Percentiles rank a stretch among this genome's conserved stretches.
Conservation (phyloP, 2,888 invertebrate genomes). For the Cremastinae sp. region DNA sequence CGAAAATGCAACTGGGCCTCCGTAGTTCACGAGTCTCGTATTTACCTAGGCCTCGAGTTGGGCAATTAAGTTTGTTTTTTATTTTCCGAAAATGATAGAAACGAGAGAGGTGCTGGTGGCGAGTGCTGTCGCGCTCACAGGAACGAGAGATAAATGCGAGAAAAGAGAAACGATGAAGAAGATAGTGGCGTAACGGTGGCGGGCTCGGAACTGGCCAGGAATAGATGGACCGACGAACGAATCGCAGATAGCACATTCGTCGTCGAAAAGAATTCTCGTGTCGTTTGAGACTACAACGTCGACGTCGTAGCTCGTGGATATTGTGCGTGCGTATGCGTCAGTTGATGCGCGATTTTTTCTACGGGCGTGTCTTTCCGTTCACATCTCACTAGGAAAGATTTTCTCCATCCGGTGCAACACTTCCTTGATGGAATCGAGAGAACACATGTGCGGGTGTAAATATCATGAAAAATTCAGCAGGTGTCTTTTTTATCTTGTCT, state of each 20-base stretch:
- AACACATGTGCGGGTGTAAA: neutral
- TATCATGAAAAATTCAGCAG: no score
- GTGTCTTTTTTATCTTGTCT: no score
- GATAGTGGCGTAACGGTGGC: slow-evolving; percentile 71
- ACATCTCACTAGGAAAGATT: neutral
- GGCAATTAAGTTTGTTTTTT: slow-evolving; percentile 7
- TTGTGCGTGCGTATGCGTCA: slow-evolving; percentile 57
- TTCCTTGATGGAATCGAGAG: neutral
- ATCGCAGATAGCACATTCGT: slow-evolving; percentile 61
- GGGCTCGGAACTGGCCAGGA: slow-evolving; percentile 76
- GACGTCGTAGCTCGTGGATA: slow-evolving; percentile 55
- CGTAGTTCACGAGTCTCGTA: neutral
- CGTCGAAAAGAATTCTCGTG: slow-evolving; percentile 69
- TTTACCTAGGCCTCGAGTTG: neutral
- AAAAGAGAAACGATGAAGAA: slow-evolving; percentile 51
- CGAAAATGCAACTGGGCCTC: slow-evolving; percentile 1
- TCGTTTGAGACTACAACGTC: slow-evolving; percentile 50
- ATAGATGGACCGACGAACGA: slow-evolving; percentile 72
- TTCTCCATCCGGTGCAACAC: no score
- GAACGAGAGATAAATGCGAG: slow-evolving; percentile 51
- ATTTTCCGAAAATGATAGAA: slow-evolving; percentile 54
- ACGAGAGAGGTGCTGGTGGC: slow-evolving; percentile 57
- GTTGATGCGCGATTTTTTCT: slow-evolving; percentile 40
- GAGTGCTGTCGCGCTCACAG: slow-evolving; percentile 33
- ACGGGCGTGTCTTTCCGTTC: slow-evolving; percentile 28